Evolutionary conservation across 2,113 vertebrate species (phyloP).

Genomic region (Caracal caracal): DNA sequence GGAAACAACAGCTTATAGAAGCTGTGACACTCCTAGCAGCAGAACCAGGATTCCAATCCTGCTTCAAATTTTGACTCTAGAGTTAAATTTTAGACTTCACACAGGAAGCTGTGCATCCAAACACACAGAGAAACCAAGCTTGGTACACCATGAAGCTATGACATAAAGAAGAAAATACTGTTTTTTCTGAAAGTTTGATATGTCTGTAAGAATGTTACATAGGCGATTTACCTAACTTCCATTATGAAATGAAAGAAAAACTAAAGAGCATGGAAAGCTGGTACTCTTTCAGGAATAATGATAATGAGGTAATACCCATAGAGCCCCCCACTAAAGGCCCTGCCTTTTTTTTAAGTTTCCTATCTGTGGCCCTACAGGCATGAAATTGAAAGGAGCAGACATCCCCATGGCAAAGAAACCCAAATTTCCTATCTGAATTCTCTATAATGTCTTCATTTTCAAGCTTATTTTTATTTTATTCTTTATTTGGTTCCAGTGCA

Average conservation of each 20-base stretch:
- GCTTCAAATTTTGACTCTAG: neutral
- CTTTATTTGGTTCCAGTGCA: neutral
- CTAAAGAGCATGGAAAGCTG: neutral
- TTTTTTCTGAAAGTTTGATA: neutral
- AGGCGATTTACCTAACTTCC: neutral
- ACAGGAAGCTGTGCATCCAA: neutral
- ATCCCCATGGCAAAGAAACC: neutral
- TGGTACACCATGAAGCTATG: neutral
- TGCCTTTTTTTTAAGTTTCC: neutral
- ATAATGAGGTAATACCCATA: neutral
- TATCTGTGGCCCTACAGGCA: neutral
- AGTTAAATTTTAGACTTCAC: neutral
- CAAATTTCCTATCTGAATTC: neutral
- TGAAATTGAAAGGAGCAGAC: neutral
- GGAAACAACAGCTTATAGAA: neutral
- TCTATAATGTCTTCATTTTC: neutral
- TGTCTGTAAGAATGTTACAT: neutral
- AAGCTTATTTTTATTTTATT: neutral
- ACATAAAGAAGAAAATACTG: neutral
- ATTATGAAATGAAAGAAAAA: conserved; percentile 13
- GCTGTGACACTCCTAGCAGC: neutral
- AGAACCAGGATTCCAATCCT: neutral
- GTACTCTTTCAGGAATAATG: neutral
- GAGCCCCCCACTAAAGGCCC: too few relatives aligned
- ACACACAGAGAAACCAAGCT: neutral